Conservation (phyloP, 2,797 vertebrate species). For the Coendou prehensilis region DNA sequence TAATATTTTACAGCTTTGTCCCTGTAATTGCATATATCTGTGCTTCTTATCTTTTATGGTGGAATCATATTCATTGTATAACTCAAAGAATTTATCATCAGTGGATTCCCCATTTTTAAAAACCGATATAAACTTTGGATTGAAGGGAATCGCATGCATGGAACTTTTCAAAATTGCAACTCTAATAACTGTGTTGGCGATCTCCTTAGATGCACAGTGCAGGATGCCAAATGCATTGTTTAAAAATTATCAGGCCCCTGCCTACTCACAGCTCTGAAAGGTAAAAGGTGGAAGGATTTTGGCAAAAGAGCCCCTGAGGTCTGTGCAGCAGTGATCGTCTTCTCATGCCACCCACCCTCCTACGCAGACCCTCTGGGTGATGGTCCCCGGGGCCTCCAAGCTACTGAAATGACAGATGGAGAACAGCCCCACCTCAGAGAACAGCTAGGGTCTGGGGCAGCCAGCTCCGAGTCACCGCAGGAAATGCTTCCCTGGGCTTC, state of each 20-base stretch:
- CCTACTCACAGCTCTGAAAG: constrained; percentile 73
- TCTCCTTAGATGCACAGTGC: constrained; percentile 59
- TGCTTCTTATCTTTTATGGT: not conserved
- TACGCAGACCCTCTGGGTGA: not conserved
- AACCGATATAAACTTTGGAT: not conserved
- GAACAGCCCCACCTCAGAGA: constrained; percentile 68
- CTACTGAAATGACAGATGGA: constrained; percentile 64
- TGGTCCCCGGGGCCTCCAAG: constrained; percentile 45
- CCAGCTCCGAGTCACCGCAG: not conserved
- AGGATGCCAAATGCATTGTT: constrained; percentile 59
- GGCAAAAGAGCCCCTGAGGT: constrained; percentile 61
- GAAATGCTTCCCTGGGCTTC: not conserved
- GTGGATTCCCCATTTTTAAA: not conserved
- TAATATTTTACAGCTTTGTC: not conserved
- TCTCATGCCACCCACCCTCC: not conserved
- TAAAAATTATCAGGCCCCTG: constrained; percentile 13
- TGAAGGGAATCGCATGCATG: not conserved
- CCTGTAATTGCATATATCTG: not conserved
- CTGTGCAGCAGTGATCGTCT: not conserved
- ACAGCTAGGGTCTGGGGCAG: constrained; percentile 53
- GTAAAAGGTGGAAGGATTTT: not conserved
- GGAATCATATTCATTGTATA: not conserved
- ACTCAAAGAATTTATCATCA: not conserved
- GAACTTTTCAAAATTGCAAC: not conserved
- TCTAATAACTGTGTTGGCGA: not conserved